Percentiles rank a stretch among this genome's conserved stretches.
Conservation (phyloP, 2,113 vertebrate genomes). For the Felis catus region DNA sequence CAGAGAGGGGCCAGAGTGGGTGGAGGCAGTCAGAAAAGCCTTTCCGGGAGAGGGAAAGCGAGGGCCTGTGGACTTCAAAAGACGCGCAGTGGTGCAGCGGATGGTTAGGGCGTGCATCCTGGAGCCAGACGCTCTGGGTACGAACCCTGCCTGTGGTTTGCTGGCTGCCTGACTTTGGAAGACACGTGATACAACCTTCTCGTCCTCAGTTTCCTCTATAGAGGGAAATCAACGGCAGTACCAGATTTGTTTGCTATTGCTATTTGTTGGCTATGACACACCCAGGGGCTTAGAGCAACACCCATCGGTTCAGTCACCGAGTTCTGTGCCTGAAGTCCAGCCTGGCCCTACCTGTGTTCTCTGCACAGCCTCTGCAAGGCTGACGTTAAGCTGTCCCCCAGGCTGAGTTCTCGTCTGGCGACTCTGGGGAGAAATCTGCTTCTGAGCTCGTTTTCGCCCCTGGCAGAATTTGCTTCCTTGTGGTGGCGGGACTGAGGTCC, state of each 20-base stretch:
- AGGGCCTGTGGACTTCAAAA: neutral
- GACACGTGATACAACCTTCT: neutral
- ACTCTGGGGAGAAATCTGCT: neutral
- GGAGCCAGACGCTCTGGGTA: neutral
- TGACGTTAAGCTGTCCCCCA: neutral
- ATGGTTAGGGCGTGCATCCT: neutral
- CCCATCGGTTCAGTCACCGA: fast-evolving
- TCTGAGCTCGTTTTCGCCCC: neutral
- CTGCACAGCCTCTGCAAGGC: neutral
- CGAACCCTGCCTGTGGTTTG: neutral
- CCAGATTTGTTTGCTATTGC: neutral
- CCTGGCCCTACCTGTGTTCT: neutral
- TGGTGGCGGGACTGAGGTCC: neutral
- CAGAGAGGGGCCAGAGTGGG: neutral
- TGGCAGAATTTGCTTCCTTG: neutral
- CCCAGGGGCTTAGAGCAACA: neutral
- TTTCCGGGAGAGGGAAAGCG: neutral
- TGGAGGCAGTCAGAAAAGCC: neutral
- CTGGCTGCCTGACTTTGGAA: neutral
- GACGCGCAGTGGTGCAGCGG: neutral
- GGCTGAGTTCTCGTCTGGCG: neutral
- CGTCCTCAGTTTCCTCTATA: neutral
- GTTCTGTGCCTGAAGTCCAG: neutral
- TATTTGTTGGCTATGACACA: neutral
- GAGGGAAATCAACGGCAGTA: neutral